Evolutionary conservation across 2,113 vertebrate species (phyloP).

Genomic region (Tauraco erythrolophus): DNA sequence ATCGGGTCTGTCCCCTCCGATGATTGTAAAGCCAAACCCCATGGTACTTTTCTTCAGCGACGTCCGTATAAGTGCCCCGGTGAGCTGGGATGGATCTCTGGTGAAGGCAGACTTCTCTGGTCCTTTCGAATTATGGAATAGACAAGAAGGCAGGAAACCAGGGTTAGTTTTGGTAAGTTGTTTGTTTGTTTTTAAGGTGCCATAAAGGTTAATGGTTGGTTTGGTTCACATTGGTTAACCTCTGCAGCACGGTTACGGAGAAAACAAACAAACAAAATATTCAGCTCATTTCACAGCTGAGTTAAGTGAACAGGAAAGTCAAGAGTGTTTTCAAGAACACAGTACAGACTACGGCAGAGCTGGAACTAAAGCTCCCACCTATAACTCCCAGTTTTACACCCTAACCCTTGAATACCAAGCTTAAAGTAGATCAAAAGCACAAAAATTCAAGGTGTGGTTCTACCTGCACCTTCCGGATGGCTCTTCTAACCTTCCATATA

Average conservation of each 20-base stretch:
- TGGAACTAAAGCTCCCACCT: neutral
- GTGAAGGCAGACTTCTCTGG: constrained; percentile 85
- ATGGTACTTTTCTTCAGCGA: constrained; percentile 90
- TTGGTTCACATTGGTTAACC: neutral
- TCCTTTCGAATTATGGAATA: constrained; percentile 30
- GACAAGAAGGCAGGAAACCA: neutral
- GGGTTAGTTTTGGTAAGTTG: neutral
- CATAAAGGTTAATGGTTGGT: neutral
- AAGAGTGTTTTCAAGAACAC: neutral
- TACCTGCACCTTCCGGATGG: neutral
- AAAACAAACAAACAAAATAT: too few relatives aligned
- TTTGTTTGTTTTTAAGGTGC: neutral
- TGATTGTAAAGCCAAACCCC: constrained; percentile 98
- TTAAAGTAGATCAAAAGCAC: neutral
- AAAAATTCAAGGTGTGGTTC: neutral
- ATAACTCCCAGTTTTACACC: neutral
- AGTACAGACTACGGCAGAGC: neutral
- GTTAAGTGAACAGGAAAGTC: neutral
- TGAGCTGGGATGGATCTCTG: constrained; percentile 90
- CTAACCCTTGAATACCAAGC: neutral
- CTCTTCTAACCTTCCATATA: neutral
- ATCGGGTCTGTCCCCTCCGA: constrained; percentile 96
- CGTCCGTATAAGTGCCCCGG: constrained; percentile 87
- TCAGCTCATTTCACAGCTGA: neutral
- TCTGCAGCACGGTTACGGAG: neutral